Evolutionary conservation across 2,113 vertebrate species (phyloP).

Genomic region (Sorex fumeus): DNA sequence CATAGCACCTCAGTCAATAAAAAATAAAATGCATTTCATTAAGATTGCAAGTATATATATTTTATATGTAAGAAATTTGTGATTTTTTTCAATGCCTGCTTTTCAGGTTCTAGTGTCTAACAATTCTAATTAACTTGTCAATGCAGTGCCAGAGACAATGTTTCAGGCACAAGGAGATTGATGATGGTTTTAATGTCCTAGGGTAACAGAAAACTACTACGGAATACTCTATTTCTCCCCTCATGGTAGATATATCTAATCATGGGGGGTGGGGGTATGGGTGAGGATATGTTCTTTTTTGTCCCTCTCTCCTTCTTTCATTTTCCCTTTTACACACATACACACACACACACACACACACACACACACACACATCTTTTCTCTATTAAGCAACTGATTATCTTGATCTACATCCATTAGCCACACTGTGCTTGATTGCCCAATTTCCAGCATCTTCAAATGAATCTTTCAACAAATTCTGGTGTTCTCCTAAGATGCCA

Average conservation of each 20-base stretch:
- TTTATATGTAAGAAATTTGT: too few relatives aligned
- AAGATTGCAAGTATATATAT: too few relatives aligned
- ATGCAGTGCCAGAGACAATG: rapidly evolving
- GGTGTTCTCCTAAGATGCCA: conserved; percentile 58
- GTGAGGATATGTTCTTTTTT: neutral
- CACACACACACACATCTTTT: neutral
- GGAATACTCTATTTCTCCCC: neutral
- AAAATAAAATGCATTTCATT: too few relatives aligned
- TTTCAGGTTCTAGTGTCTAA: neutral
- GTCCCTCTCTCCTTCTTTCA: neutral
- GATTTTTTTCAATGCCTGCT: too few relatives aligned
- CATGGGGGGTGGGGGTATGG: neutral
- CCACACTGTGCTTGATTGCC: neutral
- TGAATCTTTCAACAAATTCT: conserved; percentile 34
- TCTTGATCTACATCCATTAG: neutral
- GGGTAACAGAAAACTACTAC: neutral
- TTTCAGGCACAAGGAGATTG: neutral
- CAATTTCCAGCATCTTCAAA: conserved; percentile 52
- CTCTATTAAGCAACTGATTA: conserved; percentile 22
- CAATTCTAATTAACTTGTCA: neutral
- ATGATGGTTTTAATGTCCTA: neutral
- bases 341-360: too few relatives aligned
- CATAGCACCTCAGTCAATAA: too few relatives aligned
- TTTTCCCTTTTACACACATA: too few relatives aligned
- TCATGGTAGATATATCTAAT: neutral